phyloP scores from a whole-genome alignment of 2,888 invertebrate species.

The Agonopterix subpropinquella region DNA sequence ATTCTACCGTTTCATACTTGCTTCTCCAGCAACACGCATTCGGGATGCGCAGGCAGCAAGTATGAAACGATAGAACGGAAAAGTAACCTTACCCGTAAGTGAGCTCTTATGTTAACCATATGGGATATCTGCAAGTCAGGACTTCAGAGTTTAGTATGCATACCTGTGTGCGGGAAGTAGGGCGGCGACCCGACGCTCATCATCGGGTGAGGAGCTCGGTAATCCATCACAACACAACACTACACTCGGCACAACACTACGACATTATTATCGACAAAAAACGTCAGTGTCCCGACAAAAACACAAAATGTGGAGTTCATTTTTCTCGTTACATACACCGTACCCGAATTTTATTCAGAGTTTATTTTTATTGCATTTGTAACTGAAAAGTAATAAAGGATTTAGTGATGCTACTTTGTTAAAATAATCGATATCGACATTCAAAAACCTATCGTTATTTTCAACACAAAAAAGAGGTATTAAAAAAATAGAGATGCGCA shows the following conservation, averaged over 20 bases:
- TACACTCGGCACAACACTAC: background rate
- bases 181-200: conserved; percentile 56
- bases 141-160: conserved; percentile 7
- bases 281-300: conserved; percentile 8
- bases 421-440: background rate
- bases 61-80: too few relatives aligned
- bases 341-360: background rate
- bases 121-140: too few relatives aligned
- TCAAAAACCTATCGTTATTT: too few relatives aligned
- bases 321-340: too few relatives aligned
- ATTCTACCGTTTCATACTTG: too few relatives aligned
- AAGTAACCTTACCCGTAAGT: too few relatives aligned
- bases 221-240: conserved; percentile 52
- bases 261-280: conserved; percentile 19
- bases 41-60: too few relatives aligned
- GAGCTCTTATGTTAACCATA: too few relatives aligned
- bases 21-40: too few relatives aligned
- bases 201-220: conserved; percentile 60
- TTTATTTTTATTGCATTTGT: background rate
- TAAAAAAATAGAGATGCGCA: background rate
- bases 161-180: conserved; percentile 65
- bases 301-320: too few relatives aligned
- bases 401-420: background rate
- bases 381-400: background rate
- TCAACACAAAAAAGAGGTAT: too few relatives aligned